A percentile compares a stretch with the other conserved stretches of the same genome.
These are phyloP conservation scores for Gobio occitaniae DNA, from an alignment of 2,797 vertebrate genomes.

Conservation along the genomic window DNA sequence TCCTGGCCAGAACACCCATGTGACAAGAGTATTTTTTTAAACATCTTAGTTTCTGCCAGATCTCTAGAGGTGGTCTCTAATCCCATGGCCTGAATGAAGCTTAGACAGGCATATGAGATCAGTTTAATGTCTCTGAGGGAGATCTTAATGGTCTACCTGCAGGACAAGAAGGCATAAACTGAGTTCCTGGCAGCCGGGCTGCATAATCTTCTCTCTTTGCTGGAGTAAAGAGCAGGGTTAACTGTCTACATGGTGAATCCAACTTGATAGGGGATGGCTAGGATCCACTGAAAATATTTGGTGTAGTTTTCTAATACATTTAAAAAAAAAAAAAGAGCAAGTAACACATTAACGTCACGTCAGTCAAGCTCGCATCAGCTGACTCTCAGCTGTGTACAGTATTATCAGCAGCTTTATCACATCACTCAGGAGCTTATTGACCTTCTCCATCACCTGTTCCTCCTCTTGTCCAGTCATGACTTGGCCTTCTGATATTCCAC, in stretches of 20 bases:
- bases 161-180: constrained; percentile 41
- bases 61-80: constrained; percentile 27
- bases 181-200: constrained; percentile 61
- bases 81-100: constrained; percentile 28
- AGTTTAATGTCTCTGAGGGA: constrained; percentile 39
- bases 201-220: constrained; percentile 60
- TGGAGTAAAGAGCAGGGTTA: constrained; percentile 28
- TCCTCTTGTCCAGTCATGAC: no score
- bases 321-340: no score
- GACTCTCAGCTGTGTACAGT: no score
- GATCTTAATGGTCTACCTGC: constrained; percentile 24
- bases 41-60: constrained; percentile 21
- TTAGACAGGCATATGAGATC: constrained; percentile 39
- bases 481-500: no score
- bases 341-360: no score
- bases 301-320: neutral
- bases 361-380: no score
- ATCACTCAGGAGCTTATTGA: no score
- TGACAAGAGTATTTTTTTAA: constrained; percentile 16
- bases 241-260: constrained; percentile 27
- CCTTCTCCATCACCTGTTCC: no score
- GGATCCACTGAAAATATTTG: neutral
- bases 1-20: constrained; percentile 19
- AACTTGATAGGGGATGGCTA: neutral
- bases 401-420: no score